A percentile compares a stretch with the other conserved stretches of the same genome.
These are phyloP conservation scores for Toxotes jaculatrix DNA, from an alignment of 2,113 vertebrate species.

Conservation along the genomic window DNA sequence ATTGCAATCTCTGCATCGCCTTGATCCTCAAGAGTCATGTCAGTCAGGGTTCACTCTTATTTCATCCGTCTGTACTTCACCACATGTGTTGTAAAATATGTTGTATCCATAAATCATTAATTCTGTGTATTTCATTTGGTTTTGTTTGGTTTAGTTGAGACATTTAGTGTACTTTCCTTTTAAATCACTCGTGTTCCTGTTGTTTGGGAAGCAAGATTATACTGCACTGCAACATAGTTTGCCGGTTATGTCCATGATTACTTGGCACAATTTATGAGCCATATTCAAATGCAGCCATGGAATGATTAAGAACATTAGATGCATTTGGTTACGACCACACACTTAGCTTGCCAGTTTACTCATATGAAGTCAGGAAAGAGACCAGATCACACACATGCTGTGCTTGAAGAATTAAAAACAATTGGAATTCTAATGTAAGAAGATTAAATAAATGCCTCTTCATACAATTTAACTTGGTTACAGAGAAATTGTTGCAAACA, in stretches of 20 bases:
- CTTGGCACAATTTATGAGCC: background rate
- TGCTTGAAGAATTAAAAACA: no score
- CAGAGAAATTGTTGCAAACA: background rate
- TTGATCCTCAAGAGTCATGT: constrained; percentile 36
- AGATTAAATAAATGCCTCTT: background rate
- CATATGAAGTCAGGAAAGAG: no score
- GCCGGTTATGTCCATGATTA: background rate
- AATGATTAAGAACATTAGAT: background rate
- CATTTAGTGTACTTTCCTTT: background rate
- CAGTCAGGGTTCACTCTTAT: constrained; percentile 25
- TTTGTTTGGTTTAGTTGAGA: background rate
- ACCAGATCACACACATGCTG: no score
- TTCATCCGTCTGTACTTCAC: constrained; percentile 6
- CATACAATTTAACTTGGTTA: background rate
- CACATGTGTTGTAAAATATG: background rate
- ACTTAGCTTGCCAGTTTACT: background rate
- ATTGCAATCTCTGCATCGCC: constrained; percentile 15
- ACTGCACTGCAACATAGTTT: background rate
- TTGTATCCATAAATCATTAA: background rate
- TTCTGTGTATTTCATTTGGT: constrained; percentile 2
- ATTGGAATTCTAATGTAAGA: background rate
- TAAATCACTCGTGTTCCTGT: background rate
- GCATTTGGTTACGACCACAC: no score
- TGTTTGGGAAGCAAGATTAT: background rate
- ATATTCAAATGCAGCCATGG: constrained; percentile 1